Conservation (phyloP, 2,888 invertebrate species). For the Spilarctia lutea region DNA sequence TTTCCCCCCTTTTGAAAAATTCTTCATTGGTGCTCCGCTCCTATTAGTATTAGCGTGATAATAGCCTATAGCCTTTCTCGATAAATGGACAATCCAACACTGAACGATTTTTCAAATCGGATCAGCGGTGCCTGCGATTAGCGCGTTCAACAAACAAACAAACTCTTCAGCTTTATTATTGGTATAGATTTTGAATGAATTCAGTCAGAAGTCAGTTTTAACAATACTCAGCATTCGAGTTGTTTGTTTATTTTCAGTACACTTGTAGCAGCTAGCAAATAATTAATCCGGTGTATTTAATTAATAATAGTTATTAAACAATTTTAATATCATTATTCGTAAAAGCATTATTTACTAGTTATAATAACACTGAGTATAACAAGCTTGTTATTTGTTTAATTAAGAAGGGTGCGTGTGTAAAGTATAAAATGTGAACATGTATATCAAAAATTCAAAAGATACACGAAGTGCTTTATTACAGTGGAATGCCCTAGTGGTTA, state of each 20-base stretch:
- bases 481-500: neutral
- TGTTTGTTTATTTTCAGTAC: too few species aligned
- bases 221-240: neutral
- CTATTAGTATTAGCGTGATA: too few species aligned
- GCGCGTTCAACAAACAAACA: too few species aligned
- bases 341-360: neutral
- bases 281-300: neutral
- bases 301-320: neutral
- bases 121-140: too few species aligned
- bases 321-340: neutral
- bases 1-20: too few species aligned
- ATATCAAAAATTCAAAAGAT: neutral
- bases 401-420: neutral
- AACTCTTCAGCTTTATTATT: too few species aligned
- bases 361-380: neutral
- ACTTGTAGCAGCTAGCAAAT: neutral
- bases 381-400: neutral
- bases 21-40: too few species aligned
- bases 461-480: too few species aligned
- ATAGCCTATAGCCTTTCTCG: too few species aligned
- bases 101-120: too few species aligned
- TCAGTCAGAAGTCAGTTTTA: neutral
- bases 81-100: too few species aligned
- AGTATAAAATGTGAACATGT: neutral
- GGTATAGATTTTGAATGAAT: neutral